A percentile compares a stretch with the other conserved stretches of the same genome.
Conservation (phyloP, 2,113 vertebrate species). For the Sitta europaea region DNA sequence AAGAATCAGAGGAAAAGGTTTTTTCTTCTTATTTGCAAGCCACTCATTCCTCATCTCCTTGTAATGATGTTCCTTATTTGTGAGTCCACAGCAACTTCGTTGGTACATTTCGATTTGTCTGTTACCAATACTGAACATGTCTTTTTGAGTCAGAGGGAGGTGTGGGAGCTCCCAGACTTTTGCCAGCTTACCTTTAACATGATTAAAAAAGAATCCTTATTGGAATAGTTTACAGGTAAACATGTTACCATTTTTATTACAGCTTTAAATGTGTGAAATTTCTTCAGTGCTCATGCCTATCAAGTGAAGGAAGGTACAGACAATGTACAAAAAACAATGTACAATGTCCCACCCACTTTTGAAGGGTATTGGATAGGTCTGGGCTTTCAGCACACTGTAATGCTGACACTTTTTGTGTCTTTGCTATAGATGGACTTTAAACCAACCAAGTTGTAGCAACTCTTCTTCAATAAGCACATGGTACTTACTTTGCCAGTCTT, state of each 20-base stretch:
- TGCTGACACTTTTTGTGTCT: neutral
- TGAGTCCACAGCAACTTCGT: neutral
- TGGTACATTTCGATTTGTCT: neutral
- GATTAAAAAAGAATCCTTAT: neutral
- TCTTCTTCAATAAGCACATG: neutral
- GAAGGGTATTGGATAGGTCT: neutral
- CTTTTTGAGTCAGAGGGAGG: neutral
- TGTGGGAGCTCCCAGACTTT: neutral
- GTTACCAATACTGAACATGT: neutral
- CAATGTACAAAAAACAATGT: too few relatives aligned
- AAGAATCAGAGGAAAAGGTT: neutral
- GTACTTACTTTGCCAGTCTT: neutral
- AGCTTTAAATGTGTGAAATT: neutral
- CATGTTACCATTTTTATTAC: neutral
- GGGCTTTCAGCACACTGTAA: neutral
- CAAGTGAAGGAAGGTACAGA: neutral
- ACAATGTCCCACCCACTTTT: neutral
- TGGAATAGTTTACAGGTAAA: neutral
- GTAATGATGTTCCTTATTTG: neutral
- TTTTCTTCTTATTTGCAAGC: neutral
- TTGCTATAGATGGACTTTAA: neutral
- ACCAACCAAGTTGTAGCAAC: neutral
- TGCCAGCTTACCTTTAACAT: neutral
- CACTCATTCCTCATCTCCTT: neutral
- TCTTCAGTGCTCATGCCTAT: neutral